Percentiles rank a stretch among this genome's conserved stretches.
phyloP scores from a whole-genome alignment of 2,113 vertebrate genomes.

The Aythya baeri region DNA sequence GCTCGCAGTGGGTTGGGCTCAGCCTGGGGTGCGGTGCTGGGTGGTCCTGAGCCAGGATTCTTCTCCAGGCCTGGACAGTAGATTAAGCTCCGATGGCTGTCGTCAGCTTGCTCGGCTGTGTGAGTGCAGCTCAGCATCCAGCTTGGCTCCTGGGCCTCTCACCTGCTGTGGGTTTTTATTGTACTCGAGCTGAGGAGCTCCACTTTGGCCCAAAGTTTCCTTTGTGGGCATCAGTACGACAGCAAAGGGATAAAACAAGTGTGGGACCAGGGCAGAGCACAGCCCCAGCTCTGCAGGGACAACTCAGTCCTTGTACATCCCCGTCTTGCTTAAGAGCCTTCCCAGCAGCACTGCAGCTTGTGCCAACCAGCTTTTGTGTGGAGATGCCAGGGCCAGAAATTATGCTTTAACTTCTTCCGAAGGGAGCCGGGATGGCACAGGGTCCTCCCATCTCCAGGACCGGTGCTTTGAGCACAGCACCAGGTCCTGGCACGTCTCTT shows the following conservation, averaged over 20 bases:
- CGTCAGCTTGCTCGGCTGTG: not conserved
- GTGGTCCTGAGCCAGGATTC: not conserved
- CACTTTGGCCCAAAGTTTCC: not conserved
- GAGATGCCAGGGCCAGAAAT: not conserved
- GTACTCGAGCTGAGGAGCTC: fast-evolving
- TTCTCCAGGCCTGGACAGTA: not conserved
- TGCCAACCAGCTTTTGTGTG: not conserved
- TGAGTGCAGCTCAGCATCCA: not conserved
- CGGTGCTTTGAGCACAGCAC: not conserved
- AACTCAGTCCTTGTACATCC: fast-evolving
- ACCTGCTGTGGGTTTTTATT: not conserved
- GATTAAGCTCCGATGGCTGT: not conserved
- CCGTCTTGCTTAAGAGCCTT: fast-evolving
- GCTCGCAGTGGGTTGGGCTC: not conserved
- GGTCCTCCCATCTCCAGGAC: not conserved
- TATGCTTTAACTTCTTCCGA: not conserved
- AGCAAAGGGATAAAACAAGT: not conserved
- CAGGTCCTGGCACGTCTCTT: not conserved
- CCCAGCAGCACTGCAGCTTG: fast-evolving
- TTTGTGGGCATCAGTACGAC: fast-evolving
- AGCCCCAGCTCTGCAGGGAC: fast-evolving
- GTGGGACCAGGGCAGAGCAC: fast-evolving
- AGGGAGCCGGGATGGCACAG: not conserved
- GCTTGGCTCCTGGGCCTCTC: not conserved
- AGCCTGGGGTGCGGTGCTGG: fast-evolving